phyloP scores from a whole-genome alignment of 2,113 vertebrate species.

The Sinocyclocheilus grahami region DNA sequence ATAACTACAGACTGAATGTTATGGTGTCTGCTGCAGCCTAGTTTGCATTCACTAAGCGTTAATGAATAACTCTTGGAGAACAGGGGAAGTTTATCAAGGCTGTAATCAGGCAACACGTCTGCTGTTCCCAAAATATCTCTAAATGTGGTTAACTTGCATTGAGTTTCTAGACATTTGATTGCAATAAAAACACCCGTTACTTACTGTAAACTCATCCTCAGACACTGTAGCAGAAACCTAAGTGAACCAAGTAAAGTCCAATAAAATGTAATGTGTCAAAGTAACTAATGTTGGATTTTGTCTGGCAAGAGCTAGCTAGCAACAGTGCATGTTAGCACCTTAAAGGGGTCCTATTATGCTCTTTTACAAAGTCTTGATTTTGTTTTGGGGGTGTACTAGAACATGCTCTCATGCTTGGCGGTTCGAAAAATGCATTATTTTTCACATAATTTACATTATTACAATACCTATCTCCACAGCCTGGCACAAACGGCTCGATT shows the following conservation, averaged over 20 bases:
- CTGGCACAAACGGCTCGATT: too few species aligned
- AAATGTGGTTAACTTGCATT: neutral
- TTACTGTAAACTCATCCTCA: neutral
- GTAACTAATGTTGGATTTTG: neutral
- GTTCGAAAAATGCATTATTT: too few species aligned
- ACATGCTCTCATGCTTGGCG: too few species aligned
- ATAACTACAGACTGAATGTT: slow-evolving; percentile 40
- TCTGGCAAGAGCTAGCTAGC: too few species aligned
- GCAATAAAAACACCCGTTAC: neutral
- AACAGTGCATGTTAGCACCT: too few species aligned
- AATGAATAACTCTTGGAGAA: slow-evolving; percentile 52
- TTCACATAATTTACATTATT: too few species aligned
- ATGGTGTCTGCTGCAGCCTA: slow-evolving; percentile 21
- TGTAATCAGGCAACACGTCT: slow-evolving; percentile 34
- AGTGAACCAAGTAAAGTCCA: neutral
- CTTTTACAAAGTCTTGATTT: too few species aligned
- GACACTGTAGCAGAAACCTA: neutral
- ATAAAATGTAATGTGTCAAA: neutral
- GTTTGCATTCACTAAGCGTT: slow-evolving; percentile 37
- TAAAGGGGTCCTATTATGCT: too few species aligned
- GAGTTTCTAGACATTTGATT: neutral
- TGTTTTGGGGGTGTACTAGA: too few species aligned
- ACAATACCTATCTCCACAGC: too few species aligned
- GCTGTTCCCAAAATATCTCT: slow-evolving; percentile 41
- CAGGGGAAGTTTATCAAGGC: slow-evolving; percentile 39